These are phyloP conservation scores for Thereva unica DNA, from an alignment of 2,888 invertebrate species.

Conservation along the genomic window DNA sequence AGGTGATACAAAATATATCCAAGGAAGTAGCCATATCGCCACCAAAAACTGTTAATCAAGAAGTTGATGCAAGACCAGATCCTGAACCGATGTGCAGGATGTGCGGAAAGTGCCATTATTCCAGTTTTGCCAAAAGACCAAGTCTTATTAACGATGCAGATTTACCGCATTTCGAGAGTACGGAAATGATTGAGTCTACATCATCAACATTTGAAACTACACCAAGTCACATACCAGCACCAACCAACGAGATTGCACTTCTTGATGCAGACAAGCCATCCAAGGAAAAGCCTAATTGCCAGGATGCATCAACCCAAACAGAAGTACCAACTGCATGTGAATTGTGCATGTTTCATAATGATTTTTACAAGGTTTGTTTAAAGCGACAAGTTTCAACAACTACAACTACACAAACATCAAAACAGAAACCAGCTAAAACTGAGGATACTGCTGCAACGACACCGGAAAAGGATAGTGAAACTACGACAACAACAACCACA, in stretches of 20 bases:
- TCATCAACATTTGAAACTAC: background rate
- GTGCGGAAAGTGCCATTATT: constrained; percentile 42
- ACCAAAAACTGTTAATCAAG: background rate
- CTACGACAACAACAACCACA: constrained; percentile 44
- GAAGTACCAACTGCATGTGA: constrained; percentile 54
- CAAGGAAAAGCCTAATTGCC: constrained; percentile 4
- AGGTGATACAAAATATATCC: background rate
- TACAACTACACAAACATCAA: constrained; percentile 55
- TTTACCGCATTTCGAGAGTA: background rate
- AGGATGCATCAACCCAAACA: constrained; percentile 56
- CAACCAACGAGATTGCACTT: constrained; percentile 12
- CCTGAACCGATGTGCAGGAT: constrained; percentile 37
- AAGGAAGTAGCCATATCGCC: background rate
- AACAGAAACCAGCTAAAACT: constrained; percentile 45
- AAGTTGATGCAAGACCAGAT: background rate
- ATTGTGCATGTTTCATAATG: constrained; percentile 55
- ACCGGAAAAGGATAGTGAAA: constrained; percentile 37
- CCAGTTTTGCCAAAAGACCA: constrained; percentile 16
- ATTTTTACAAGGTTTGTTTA: constrained; percentile 56
- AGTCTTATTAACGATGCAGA: constrained; percentile 5
- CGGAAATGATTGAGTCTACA: background rate
- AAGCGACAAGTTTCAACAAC: constrained; percentile 57
- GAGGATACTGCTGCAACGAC: background rate
- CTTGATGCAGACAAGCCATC: constrained; percentile 1
- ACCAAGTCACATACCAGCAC: background rate